Evolutionary conservation across 2,888 invertebrate species (phyloP).

Genomic region (Julus scanicus): DNA sequence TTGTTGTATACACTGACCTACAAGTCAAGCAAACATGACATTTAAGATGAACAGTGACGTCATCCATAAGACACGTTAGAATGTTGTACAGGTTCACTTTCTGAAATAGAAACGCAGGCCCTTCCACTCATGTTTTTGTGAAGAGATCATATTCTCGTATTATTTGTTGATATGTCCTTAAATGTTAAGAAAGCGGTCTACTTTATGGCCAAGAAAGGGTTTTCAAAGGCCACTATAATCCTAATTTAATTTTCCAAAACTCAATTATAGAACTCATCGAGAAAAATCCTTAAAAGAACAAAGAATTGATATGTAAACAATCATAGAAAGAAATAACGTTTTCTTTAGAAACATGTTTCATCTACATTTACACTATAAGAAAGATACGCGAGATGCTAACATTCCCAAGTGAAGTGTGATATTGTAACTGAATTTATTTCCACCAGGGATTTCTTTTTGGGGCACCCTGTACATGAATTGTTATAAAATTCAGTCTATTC

Average conservation of each 20-base stretch:
- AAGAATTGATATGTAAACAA: background rate
- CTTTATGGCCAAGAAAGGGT: background rate
- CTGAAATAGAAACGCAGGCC: background rate
- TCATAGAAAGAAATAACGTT: background rate
- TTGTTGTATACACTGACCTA: constrained; percentile 24
- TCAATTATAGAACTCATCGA: background rate
- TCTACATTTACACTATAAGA: too few relatives aligned
- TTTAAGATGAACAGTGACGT: background rate
- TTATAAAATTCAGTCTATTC: background rate
- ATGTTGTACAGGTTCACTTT: background rate
- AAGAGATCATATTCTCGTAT: background rate
- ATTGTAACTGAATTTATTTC: too few relatives aligned
- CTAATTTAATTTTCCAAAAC: background rate
- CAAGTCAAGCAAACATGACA: background rate
- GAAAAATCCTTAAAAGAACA: background rate
- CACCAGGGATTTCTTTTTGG: background rate
- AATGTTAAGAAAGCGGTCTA: background rate
- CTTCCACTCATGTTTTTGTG: background rate
- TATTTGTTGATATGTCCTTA: background rate
- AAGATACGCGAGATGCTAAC: background rate
- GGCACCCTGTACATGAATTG: background rate
- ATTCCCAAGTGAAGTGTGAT: too few relatives aligned
- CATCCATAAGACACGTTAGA: background rate
- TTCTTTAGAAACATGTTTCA: background rate
- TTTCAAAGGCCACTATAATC: background rate